Evolutionary conservation across 64 coral and sea anemone genomes (phyloP).

Genomic region (Pocillopora damicornis): DNA sequence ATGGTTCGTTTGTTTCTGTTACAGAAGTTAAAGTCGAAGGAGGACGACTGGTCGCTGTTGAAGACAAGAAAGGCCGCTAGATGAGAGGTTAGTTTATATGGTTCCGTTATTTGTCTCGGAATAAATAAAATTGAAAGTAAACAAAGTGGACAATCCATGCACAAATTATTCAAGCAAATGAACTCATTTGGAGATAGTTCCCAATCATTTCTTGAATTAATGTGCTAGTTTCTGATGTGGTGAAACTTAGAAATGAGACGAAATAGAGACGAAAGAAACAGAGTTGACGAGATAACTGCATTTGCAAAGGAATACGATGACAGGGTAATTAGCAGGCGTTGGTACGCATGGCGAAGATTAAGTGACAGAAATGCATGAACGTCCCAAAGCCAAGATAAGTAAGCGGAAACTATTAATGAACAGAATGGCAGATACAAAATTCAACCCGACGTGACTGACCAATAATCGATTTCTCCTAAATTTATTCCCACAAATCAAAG

Average conservation of each 20-base stretch:
- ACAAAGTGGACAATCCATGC: not conserved
- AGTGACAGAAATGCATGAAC: not conserved
- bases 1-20: not conserved
- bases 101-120: not conserved
- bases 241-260: not conserved
- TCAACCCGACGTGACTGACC: not conserved
- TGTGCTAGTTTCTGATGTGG: not conserved
- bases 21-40: conserved; percentile 25
- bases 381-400: not conserved
- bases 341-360: not conserved
- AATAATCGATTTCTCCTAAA: not conserved
- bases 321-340: not conserved
- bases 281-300: not conserved
- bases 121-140: not conserved
- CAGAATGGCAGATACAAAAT: not conserved
- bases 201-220: not conserved
- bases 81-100: not conserved
- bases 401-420: not conserved
- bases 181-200: not conserved
- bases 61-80: conserved; percentile 20
- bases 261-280: not conserved
- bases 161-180: not conserved
- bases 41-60: conserved; percentile 5
- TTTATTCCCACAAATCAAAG: not conserved
- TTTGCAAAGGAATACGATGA: not conserved